Evolutionary conservation across 2,113 vertebrate species (phyloP).

Genomic region (Silurus asotus): DNA sequence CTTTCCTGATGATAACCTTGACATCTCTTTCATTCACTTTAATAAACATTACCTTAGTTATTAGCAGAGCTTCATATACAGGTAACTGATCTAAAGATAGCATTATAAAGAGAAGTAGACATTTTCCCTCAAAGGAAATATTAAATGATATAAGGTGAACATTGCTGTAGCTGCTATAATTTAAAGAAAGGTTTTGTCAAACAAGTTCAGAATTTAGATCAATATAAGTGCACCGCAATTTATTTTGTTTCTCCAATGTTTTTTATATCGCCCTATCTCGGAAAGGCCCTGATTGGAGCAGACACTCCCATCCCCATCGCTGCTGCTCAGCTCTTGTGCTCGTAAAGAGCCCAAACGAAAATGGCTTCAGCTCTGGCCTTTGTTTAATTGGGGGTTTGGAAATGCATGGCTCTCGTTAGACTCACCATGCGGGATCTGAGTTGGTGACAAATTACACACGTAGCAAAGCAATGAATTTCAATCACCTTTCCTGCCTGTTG

Average conservation of each 20-base stretch:
- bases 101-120: background rate
- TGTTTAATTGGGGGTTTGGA: conserved; percentile 64
- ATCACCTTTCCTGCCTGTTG: conserved; percentile 67
- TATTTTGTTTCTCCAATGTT: background rate
- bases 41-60: background rate
- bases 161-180: background rate
- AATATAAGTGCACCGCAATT: background rate
- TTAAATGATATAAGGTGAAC: background rate
- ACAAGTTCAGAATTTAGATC: conserved; percentile 8
- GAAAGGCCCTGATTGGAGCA: background rate
- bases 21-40: background rate
- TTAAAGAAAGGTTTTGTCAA: background rate
- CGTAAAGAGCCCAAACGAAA: conserved; percentile 29
- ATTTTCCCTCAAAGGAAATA: background rate
- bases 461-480: conserved; percentile 72
- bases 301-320: conserved; percentile 5
- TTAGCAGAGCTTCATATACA: background rate
- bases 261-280: background rate
- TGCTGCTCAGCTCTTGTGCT: background rate
- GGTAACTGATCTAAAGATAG: background rate
- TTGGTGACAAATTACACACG: conserved; percentile 64
- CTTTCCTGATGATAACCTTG: too few species aligned
- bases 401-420: conserved; percentile 50
- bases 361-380: conserved; percentile 48
- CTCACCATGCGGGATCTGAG: conserved; percentile 63